These are phyloP conservation scores for Hydrozoanthus gracilis DNA, from an alignment of 92 coral and sea anemone genomes.

Conservation along the genomic window DNA sequence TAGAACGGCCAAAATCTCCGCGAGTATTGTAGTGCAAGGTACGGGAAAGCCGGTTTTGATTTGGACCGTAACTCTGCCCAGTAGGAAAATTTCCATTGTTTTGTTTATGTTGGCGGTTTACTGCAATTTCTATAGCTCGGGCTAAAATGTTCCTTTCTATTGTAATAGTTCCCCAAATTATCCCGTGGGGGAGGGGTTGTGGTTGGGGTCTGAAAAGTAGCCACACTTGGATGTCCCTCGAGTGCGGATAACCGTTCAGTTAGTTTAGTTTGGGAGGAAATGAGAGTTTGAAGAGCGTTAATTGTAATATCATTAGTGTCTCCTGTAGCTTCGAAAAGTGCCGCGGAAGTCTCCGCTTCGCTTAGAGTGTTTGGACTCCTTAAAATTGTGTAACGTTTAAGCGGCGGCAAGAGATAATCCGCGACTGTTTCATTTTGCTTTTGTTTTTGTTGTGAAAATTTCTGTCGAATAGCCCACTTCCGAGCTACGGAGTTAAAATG, in stretches of 20 bases:
- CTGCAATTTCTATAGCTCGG: neutral
- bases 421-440: neutral
- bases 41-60: neutral
- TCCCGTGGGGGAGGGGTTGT: neutral
- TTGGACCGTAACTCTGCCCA: neutral
- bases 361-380: neutral
- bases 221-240: neutral
- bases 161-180: neutral
- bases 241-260: neutral
- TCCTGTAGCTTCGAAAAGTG: neutral
- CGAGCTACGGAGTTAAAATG: conserved; percentile 8
- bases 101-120: neutral
- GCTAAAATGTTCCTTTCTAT: neutral
- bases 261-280: neutral
- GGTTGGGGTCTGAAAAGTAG: neutral
- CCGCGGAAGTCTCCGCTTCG: neutral
- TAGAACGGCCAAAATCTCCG: conserved; percentile 22
- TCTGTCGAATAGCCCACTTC: neutral
- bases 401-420: neutral
- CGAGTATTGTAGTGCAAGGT: neutral
- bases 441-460: neutral
- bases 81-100: neutral
- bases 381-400: neutral
- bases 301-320: neutral
- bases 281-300: neutral